Evolutionary conservation across 1,140 invertebrate species (phyloP).

Genomic region (Myzus persicae): DNA sequence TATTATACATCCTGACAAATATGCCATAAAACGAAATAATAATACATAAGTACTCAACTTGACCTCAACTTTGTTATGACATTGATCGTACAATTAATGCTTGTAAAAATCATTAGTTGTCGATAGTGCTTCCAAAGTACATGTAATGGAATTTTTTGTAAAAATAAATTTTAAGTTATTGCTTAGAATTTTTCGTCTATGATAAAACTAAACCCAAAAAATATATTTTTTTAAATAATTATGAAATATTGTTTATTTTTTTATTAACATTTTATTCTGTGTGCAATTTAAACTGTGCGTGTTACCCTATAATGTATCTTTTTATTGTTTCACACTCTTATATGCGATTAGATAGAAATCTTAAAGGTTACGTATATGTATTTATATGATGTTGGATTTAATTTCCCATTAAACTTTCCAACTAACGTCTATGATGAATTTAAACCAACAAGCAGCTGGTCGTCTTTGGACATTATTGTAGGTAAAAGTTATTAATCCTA

Average conservation of each 20-base stretch:
- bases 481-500: neutral
- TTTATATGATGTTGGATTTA: neutral
- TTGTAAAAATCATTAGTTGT: neutral
- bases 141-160: neutral
- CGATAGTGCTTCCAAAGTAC: neutral
- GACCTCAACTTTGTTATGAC: neutral
- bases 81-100: neutral
- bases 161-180: neutral
- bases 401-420: slow-evolving; percentile 25
- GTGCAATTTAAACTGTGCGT: neutral
- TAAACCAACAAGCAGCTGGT: neutral
- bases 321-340: neutral
- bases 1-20: neutral
- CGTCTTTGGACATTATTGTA: neutral
- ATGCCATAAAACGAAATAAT: neutral
- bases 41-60: neutral
- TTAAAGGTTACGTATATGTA: neutral
- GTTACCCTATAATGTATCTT: neutral
- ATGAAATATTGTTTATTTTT: neutral
- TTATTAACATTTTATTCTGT: neutral
- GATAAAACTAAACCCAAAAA: neutral
- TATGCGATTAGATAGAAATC: neutral
- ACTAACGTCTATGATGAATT: neutral
- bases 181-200: neutral
- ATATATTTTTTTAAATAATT: neutral